These are phyloP conservation scores for Portunus trituberculatus DNA, from an alignment of 1,140 invertebrate genomes.

Conservation along the genomic window DNA sequence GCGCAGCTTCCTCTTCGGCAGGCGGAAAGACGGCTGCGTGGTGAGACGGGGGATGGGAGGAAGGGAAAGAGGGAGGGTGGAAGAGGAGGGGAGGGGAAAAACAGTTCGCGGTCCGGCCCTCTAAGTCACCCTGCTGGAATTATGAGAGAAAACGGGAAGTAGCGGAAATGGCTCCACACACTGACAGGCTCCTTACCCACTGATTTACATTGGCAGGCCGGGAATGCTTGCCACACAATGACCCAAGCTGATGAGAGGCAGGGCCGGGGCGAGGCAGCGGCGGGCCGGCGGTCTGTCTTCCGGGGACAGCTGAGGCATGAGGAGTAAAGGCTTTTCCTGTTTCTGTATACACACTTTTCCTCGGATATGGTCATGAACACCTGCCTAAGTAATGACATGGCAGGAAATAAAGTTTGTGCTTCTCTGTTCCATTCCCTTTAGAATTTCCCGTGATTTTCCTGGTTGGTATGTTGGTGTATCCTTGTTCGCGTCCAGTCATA, in stretches of 20 bases:
- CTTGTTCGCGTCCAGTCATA: no score
- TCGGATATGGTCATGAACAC: no score
- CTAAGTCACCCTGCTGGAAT: slow-evolving; percentile 68
- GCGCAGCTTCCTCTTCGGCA: slow-evolving; percentile 69
- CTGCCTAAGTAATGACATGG: no score
- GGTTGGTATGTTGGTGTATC: no score
- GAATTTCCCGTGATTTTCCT: no score
- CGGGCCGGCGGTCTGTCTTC: background rate
- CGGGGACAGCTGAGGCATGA: background rate
- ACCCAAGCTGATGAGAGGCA: slow-evolving; percentile 50
- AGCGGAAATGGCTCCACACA: slow-evolving; percentile 72
- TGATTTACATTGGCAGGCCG: slow-evolving; percentile 71
- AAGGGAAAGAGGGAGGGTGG: background rate
- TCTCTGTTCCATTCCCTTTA: no score
- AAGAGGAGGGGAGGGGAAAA: slow-evolving; percentile 39
- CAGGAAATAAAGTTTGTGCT: no score
- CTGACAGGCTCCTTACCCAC: slow-evolving; percentile 70
- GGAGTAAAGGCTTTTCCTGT: background rate
- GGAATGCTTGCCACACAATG: slow-evolving; percentile 55
- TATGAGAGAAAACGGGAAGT: slow-evolving; percentile 71
- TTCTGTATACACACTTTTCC: no score
- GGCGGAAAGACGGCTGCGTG: slow-evolving; percentile 36
- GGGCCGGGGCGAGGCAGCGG: slow-evolving; percentile 16
- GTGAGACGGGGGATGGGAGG: background rate
- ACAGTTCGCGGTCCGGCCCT: slow-evolving; percentile 62